Evolutionary conservation across 2,113 vertebrate genomes (phyloP).

Genomic region (Chlamydotis undulata): DNA sequence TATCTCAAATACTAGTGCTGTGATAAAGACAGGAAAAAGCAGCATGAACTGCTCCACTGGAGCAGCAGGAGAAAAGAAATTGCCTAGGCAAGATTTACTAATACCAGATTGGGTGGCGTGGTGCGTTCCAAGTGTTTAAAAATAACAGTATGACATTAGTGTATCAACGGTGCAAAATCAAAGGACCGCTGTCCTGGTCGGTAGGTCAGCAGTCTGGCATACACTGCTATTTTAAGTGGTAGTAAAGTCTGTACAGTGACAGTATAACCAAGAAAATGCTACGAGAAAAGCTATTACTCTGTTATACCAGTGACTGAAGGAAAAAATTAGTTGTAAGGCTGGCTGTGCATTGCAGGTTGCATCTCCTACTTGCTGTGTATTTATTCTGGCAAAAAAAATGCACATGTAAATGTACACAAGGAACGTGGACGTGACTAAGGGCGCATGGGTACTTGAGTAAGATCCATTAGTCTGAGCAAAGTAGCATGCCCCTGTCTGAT

Average conservation of each 20-base stretch:
- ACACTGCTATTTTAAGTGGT: conserved; percentile 39
- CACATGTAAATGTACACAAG: neutral
- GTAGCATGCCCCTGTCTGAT: neutral
- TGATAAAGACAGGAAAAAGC: neutral
- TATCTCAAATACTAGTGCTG: neutral
- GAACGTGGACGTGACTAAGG: neutral
- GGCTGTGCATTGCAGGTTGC: neutral
- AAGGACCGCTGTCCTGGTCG: neutral
- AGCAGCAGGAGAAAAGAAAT: neutral
- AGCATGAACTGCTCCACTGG: neutral
- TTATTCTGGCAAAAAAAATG: neutral
- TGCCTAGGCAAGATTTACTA: neutral
- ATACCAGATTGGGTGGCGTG: neutral
- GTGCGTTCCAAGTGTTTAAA: conserved; percentile 14
- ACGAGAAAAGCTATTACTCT: neutral
- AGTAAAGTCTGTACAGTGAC: neutral
- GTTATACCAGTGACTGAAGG: neutral
- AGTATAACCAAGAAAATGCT: neutral
- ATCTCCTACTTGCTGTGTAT: neutral
- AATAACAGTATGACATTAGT: conserved; percentile 49
- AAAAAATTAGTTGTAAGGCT: neutral
- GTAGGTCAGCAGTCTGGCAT: conserved; percentile 25
- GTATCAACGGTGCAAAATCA: conserved; percentile 40
- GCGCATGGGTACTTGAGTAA: neutral
- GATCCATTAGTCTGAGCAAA: neutral